These are phyloP conservation scores for Furcula furcula DNA, from an alignment of 2,888 invertebrate genomes.

Conservation along the genomic window DNA sequence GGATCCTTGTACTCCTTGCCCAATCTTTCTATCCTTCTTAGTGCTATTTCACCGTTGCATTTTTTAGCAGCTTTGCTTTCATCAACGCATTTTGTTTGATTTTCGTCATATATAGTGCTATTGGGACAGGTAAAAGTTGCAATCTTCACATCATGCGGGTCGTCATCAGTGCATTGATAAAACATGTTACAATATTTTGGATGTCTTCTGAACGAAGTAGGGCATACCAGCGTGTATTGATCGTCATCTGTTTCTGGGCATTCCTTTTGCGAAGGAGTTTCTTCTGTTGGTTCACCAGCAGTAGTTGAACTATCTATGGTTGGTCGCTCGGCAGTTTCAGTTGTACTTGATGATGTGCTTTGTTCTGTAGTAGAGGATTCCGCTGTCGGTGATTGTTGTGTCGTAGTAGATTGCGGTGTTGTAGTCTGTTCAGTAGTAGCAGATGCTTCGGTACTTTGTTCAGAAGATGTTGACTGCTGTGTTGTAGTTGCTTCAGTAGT, in stretches of 20 bases:
- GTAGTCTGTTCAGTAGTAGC: constrained; percentile 22
- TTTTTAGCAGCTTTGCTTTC: constrained; percentile 80
- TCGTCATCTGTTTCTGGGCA: constrained; percentile 84
- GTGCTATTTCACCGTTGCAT: constrained; percentile 81
- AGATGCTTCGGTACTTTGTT: constrained; percentile 28
- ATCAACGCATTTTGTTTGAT: constrained; percentile 86
- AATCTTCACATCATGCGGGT: constrained; percentile 87
- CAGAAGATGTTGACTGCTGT: constrained; percentile 23
- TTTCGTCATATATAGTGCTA: constrained; percentile 88
- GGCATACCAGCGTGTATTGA: constrained; percentile 88
- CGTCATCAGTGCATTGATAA: constrained; percentile 89
- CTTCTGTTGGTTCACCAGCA: constrained; percentile 25
- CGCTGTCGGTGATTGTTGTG: too few species aligned
- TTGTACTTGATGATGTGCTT: too few species aligned
- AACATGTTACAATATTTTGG: constrained; percentile 91
- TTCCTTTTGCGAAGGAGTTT: constrained; percentile 47
- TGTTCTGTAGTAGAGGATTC: constrained; percentile 27
- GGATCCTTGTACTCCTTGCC: constrained; percentile 77
- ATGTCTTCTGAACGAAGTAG: constrained; percentile 91
- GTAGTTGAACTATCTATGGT: constrained; percentile 30
- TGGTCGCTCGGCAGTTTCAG: constrained; percentile 32
- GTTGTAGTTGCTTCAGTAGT: constrained; percentile 7
- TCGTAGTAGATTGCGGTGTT: constrained; percentile 30
- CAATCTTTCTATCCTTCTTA: constrained; percentile 78
- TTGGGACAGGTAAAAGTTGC: constrained; percentile 89